These are phyloP conservation scores for Prionace glauca DNA, from an alignment of 2,797 vertebrate species.

Conservation along the genomic window DNA sequence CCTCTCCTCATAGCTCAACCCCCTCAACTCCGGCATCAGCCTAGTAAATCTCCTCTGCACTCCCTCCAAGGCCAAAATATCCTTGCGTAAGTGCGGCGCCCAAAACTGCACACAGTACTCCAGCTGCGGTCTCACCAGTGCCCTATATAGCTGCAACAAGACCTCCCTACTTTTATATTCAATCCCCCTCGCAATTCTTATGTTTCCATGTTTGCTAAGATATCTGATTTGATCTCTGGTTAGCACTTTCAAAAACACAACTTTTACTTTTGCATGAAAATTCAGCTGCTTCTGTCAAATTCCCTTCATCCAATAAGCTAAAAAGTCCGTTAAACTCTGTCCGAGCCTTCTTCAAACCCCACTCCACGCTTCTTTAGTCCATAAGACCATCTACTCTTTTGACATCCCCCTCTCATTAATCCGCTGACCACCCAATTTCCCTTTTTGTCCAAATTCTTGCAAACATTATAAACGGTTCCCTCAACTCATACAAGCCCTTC, in stretches of 20 bases:
- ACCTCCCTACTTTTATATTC: too few relatives aligned
- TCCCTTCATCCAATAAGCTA: not conserved
- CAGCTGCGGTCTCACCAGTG: too few relatives aligned
- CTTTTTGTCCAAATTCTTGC: not conserved
- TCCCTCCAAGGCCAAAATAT: too few relatives aligned
- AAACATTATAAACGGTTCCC: not conserved
- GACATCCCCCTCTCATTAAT: not conserved
- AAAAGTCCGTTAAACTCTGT: not conserved
- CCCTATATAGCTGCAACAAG: too few relatives aligned
- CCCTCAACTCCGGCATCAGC: too few relatives aligned
- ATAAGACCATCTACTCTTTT: not conserved
- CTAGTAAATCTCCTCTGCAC: too few relatives aligned
- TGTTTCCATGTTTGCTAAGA: not conserved
- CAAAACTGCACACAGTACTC: too few relatives aligned
- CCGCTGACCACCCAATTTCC: not conserved
- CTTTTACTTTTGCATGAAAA: not conserved
- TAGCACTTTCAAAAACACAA: not conserved
- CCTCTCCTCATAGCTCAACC: too few relatives aligned
- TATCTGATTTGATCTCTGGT: not conserved
- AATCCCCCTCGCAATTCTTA: not conserved
- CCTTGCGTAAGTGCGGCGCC: too few relatives aligned
- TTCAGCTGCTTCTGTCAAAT: too few relatives aligned
- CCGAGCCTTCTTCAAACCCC: not conserved
- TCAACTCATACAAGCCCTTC: not conserved
- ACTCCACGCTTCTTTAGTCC: not conserved